These are phyloP conservation scores for Acanthaster planci DNA, from an alignment of 35 echinoderm and acorn worm genomes.

Conservation along the genomic window DNA sequence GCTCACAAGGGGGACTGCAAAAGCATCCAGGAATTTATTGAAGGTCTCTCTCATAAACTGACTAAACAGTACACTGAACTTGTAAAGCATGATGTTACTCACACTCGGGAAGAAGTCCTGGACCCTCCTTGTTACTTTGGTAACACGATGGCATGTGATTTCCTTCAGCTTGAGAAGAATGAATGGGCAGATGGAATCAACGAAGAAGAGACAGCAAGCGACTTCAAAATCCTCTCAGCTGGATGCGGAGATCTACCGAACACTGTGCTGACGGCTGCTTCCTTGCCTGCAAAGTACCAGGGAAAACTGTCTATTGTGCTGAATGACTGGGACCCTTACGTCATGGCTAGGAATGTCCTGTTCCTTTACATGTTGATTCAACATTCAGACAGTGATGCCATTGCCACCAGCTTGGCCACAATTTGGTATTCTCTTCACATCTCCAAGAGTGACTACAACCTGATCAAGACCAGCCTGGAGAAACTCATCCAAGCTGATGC, in stretches of 20 bases:
- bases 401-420: conserved; percentile 14
- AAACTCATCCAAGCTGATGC: conserved; percentile 5
- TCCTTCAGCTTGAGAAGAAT: conserved; percentile 56
- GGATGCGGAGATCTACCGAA: conserved; percentile 63
- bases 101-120: neutral
- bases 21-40: neutral
- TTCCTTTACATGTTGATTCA: conserved; percentile 64
- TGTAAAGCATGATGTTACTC: neutral
- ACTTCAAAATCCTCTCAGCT: conserved; percentile 39
- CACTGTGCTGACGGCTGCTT: conserved; percentile 50
- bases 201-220: neutral
- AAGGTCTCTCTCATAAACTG: neutral
- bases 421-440: conserved; percentile 62
- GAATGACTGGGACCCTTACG: conserved; percentile 61
- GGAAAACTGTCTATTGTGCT: conserved; percentile 52
- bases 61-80: neutral
- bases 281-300: conserved; percentile 44
- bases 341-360: conserved; percentile 66
- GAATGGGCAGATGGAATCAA: conserved; percentile 24
- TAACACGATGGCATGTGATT: conserved; percentile 60
- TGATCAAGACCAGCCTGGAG: conserved; percentile 23
- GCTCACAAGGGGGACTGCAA: neutral
- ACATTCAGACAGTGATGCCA: neutral
- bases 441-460: conserved; percentile 35
- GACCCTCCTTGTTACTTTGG: conserved; percentile 55